Conservation (phyloP, 2,113 vertebrate species). For the Panthera tigris region DNA sequence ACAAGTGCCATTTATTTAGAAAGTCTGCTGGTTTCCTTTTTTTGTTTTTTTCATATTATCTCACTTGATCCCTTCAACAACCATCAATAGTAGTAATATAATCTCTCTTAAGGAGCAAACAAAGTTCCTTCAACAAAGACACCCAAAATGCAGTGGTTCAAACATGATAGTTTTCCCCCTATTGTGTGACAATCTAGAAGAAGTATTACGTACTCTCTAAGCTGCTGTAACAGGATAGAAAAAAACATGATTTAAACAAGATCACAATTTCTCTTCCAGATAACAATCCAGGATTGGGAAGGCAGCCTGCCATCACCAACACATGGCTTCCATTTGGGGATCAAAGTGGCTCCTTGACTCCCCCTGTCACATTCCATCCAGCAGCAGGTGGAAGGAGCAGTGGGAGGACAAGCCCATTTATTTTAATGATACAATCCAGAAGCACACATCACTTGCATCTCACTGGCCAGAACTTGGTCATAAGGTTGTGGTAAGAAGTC, state of each 20-base stretch:
- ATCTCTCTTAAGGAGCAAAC: conserved; percentile 20
- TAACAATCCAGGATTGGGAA: not conserved
- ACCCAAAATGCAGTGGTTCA: not conserved
- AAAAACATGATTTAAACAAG: not conserved
- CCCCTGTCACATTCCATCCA: not conserved
- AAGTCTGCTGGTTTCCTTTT: not conserved
- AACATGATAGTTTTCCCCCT: not conserved
- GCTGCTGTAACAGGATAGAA: not conserved
- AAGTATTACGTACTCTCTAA: not conserved
- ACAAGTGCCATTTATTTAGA: not conserved
- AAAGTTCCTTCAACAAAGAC: not conserved
- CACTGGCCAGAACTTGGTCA: not conserved
- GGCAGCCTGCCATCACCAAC: not conserved
- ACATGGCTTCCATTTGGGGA: not conserved
- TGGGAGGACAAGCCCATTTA: not conserved
- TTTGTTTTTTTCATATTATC: not conserved
- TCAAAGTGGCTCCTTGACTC: not conserved
- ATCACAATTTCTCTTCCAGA: not conserved
- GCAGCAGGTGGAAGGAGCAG: not conserved
- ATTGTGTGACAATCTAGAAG: not conserved
- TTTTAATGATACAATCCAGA: not conserved
- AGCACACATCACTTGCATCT: not conserved
- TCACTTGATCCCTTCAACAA: not conserved
- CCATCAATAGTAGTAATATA: not conserved
- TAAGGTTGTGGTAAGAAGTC: not conserved